Percentiles rank a stretch among this genome's conserved stretches.
Evolutionary conservation across 2,113 vertebrate genomes (phyloP).

Genomic region (Rallus limicola): DNA sequence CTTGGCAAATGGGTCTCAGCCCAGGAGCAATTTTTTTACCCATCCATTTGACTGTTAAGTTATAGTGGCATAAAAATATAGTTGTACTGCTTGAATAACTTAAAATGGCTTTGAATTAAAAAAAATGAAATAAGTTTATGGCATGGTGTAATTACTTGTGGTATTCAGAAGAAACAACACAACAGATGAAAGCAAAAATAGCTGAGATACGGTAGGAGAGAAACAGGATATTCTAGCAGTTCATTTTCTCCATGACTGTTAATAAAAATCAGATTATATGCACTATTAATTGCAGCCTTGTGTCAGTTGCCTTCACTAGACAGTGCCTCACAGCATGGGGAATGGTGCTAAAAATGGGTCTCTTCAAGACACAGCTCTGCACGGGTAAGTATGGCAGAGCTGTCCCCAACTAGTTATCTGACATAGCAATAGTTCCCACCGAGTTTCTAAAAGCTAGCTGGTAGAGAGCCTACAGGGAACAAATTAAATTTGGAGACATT

Average conservation of each 20-base stretch:
- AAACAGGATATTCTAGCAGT: background rate
- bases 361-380: background rate
- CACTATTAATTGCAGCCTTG: background rate
- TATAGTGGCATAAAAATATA: constrained; percentile 35
- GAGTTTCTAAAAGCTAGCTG: background rate
- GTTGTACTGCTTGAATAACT: constrained; percentile 9
- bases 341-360: background rate
- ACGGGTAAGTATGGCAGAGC: background rate
- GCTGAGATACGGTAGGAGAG: background rate
- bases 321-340: background rate
- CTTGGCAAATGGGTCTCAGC: constrained; percentile 37
- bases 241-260: background rate
- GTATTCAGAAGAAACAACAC: background rate
- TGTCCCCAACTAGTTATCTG: background rate
- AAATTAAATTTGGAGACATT: background rate
- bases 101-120: constrained; percentile 10
- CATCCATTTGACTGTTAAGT: constrained; percentile 39
- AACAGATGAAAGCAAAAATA: background rate
- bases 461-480: background rate
- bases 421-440: background rate
- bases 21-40: constrained; percentile 12
- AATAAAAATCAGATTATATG: background rate
- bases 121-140: constrained; percentile 39
- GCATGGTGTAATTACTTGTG: background rate
- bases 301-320: background rate